Conservation (phyloP, 1,140 invertebrate species). For the Daktulosphaira vitifoliae region DNA sequence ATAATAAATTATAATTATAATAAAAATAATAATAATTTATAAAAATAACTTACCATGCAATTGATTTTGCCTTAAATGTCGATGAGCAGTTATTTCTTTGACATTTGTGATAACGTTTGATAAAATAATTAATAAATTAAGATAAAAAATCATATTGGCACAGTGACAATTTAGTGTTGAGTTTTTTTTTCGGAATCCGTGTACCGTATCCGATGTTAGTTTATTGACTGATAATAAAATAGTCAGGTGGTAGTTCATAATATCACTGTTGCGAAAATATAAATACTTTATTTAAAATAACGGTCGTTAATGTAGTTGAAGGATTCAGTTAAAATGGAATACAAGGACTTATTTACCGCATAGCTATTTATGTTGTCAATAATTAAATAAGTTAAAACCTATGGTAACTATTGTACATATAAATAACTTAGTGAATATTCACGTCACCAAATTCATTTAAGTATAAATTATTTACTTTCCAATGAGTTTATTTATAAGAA, state of each 20-base stretch:
- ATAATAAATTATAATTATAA: no score
- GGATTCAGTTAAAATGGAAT: conserved; percentile 8
- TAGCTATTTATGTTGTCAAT: no score
- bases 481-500: no score
- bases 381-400: no score
- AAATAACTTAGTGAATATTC: no score
- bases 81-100: not conserved
- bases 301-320: conserved; percentile 11
- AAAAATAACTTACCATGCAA: not conserved
- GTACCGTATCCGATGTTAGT: conserved; percentile 2
- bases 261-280: no score
- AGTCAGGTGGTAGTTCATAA: not conserved
- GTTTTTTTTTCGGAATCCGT: not conserved
- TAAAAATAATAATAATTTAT: no score
- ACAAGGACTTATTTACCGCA: conserved; percentile 9
- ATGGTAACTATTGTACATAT: no score
- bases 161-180: not conserved
- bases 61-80: not conserved
- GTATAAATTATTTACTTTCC: no score
- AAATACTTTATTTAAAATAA: not conserved
- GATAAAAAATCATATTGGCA: not conserved
- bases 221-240: conserved; percentile 11
- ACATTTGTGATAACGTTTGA: not conserved
- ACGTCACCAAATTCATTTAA: no score
- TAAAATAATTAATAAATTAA: not conserved